phyloP scores from a whole-genome alignment of 2,888 invertebrate species.

The Carterocephalus palaemon region DNA sequence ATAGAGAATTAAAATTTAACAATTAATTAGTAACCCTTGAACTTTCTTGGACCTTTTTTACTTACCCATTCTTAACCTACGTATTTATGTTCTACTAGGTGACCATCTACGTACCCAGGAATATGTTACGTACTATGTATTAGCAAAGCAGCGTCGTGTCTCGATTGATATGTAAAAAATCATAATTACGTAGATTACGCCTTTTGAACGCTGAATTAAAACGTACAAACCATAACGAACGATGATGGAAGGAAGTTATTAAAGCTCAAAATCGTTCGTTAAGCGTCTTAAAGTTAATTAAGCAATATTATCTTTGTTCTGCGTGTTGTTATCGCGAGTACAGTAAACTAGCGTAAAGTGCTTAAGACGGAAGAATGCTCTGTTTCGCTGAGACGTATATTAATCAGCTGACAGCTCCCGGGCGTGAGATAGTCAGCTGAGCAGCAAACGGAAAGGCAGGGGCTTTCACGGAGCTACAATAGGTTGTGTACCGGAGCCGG shows the following conservation, averaged over 20 bases:
- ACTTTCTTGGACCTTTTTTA: too few species aligned
- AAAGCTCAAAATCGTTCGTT: constrained; percentile 1
- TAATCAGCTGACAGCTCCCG: constrained; percentile 49
- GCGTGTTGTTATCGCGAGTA: constrained; percentile 11
- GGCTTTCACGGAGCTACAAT: constrained; percentile 35
- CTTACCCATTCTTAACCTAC: too few species aligned
- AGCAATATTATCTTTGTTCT: constrained; percentile 16
- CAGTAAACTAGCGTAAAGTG: constrained; percentile 16
- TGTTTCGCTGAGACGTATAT: constrained; percentile 35
- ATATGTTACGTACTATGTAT: too few species aligned
- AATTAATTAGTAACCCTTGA: too few species aligned
- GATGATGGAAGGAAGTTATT: not conserved
- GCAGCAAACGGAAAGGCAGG: constrained; percentile 28
- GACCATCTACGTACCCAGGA: too few species aligned
- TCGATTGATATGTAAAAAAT: too few species aligned
- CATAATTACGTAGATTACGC: too few species aligned
- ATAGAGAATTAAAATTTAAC: too few species aligned
- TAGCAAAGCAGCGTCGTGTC: too few species aligned
- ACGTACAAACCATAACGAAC: too few species aligned
- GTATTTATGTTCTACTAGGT: too few species aligned
- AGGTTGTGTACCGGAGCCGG: constrained; percentile 43
- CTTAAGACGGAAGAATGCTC: constrained; percentile 37
- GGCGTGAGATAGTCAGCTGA: constrained; percentile 52
- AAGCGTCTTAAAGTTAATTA: constrained; percentile 12
- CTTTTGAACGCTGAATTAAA: too few species aligned